These are phyloP conservation scores for Stictonetta naevosa DNA, from an alignment of 2,113 vertebrate genomes.

Conservation along the genomic window DNA sequence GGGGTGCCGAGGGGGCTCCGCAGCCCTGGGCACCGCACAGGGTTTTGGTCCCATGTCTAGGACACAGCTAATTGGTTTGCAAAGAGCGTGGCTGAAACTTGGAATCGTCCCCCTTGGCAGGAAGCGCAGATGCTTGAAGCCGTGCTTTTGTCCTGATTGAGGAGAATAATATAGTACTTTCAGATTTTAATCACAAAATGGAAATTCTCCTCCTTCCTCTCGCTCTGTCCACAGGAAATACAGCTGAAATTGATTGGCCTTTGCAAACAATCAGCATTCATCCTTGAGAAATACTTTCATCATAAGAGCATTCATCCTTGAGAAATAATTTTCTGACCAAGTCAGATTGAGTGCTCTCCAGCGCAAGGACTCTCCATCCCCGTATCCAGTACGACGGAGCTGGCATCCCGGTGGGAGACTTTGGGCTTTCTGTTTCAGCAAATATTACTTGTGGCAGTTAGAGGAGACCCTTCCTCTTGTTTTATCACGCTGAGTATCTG, in stretches of 20 bases:
- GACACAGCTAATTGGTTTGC: conserved; percentile 39
- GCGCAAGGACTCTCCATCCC: not conserved
- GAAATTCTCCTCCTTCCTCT: conserved; percentile 18
- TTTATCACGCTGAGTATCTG: not conserved
- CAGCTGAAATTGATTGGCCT: not conserved
- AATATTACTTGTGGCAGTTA: not conserved
- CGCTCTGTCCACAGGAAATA: not conserved
- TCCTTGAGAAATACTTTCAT: not conserved
- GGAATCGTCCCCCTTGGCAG: conserved; percentile 40
- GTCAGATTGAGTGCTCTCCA: not conserved
- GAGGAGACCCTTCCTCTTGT: not conserved
- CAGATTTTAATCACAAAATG: conserved; percentile 16
- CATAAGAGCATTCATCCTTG: not conserved
- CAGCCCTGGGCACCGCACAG: fast-evolving
- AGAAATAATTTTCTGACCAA: conserved; percentile 5
- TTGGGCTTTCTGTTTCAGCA: not conserved
- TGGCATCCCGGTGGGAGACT: not conserved
- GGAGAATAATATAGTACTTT: not conserved
- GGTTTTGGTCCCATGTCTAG: not conserved
- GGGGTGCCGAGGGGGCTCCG: not conserved
- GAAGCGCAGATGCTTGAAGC: conserved; percentile 29
- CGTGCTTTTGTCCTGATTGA: conserved; percentile 18
- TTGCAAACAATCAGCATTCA: not conserved
- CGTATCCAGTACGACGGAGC: not conserved
- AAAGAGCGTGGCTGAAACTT: conserved; percentile 23